These are phyloP conservation scores for Macrosiphum euphorbiae DNA, from an alignment of 2,888 invertebrate species.

Conservation along the genomic window DNA sequence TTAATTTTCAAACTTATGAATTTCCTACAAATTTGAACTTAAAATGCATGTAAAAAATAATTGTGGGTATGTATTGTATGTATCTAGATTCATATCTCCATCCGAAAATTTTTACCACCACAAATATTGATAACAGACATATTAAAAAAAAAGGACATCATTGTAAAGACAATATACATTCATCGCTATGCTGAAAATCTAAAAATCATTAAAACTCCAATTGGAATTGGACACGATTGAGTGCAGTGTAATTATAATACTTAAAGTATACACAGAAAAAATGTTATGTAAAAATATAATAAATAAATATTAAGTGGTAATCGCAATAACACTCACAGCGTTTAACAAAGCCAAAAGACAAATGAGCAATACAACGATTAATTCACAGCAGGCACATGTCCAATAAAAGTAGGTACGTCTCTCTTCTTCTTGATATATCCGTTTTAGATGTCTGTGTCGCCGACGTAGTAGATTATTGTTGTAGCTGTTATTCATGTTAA, in stretches of 20 bases:
- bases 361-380: constrained; percentile 25
- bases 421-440: constrained; percentile 44
- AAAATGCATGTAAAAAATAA: no score
- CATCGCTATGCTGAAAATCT: no score
- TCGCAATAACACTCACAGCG: constrained; percentile 35
- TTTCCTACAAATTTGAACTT: no score
- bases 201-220: not conserved
- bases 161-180: no score
- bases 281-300: not conserved
- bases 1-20: no score
- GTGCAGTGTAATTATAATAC: not conserved
- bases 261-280: not conserved
- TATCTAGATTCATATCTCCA: no score
- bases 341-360: constrained; percentile 51
- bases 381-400: constrained; percentile 21
- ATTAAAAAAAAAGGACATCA: no score
- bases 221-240: not conserved
- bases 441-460: not conserved
- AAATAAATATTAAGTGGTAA: not conserved
- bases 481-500: not conserved
- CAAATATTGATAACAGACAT: no score
- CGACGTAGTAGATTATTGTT: not conserved
- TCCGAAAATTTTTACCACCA: no score
- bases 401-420: constrained; percentile 38
- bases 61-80: no score